A percentile compares a stretch with the other conserved stretches of the same genome.
phyloP scores from a whole-genome alignment of 2,113 vertebrate species.

The Zosterops hypoxanthus region DNA sequence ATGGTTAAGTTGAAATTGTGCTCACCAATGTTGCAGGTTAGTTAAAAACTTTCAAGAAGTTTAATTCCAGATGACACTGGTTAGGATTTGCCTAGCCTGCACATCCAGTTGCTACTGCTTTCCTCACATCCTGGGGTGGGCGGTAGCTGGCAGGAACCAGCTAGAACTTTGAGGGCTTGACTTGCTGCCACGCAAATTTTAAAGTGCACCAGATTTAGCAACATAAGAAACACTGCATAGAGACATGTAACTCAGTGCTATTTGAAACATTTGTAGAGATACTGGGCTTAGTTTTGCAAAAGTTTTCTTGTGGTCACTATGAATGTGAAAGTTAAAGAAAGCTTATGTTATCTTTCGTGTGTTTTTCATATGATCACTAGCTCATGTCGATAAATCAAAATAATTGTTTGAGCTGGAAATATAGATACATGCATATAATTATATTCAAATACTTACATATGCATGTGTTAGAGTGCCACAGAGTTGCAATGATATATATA shows the following conservation, averaged over 20 bases:
- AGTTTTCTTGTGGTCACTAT: not conserved
- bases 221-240: not conserved
- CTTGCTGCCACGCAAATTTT: not conserved
- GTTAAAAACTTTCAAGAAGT: not conserved
- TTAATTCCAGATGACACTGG: not conserved
- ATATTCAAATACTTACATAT: not conserved
- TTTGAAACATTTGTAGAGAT: not conserved
- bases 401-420: not conserved
- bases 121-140: not conserved
- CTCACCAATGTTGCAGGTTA: not conserved
- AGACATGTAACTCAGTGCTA: not conserved
- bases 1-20: not conserved
- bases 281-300: not conserved
- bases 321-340: not conserved
- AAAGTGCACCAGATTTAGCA: not conserved
- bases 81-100: not conserved
- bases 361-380: not conserved
- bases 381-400: not conserved
- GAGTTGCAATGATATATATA: not conserved
- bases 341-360: not conserved
- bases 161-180: not conserved
- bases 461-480: not conserved
- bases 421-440: rapidly evolving
- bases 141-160: not conserved
- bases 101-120: not conserved